Conservation (phyloP, 1,140 invertebrate species). For the Wiebesia pumilae region DNA sequence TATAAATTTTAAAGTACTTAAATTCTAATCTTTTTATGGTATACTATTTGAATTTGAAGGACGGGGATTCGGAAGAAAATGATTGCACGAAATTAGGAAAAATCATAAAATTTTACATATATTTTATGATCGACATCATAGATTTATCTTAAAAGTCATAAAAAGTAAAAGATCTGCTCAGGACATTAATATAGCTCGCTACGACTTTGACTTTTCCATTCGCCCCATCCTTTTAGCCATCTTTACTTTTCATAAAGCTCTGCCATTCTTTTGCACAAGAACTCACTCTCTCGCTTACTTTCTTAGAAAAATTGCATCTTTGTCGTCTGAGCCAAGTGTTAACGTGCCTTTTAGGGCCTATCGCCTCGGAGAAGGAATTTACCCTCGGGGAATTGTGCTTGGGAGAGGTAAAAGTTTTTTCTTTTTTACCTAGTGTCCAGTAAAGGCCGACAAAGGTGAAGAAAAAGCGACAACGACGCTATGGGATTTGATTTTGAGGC, state of each 20-base stretch:
- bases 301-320: slow-evolving; percentile 67
- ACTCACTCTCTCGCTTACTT: background rate
- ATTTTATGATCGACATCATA: slow-evolving; percentile 19
- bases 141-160: slow-evolving; percentile 34
- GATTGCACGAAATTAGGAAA: background rate
- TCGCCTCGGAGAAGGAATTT: slow-evolving; percentile 62
- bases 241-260: slow-evolving; percentile 66
- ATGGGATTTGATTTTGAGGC: slow-evolving; percentile 42
- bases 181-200: slow-evolving; percentile 40
- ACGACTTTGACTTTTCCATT: slow-evolving; percentile 54
- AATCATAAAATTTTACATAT: background rate
- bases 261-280: slow-evolving; percentile 45
- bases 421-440: slow-evolving; percentile 28
- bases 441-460: slow-evolving; percentile 3
- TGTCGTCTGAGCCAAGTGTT: slow-evolving; percentile 66
- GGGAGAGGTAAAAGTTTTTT: slow-evolving; percentile 51
- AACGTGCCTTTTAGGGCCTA: slow-evolving; percentile 65
- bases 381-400: slow-evolving; percentile 68
- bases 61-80: background rate
- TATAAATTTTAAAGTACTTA: background rate
- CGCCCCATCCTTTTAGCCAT: slow-evolving; percentile 60
- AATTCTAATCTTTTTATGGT: background rate
- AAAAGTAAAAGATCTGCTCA: slow-evolving; percentile 9
- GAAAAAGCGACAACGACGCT: slow-evolving; percentile 7
- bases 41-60: background rate